Evolutionary conservation across 2,888 invertebrate genomes (phyloP).

Genomic region (Phengaris alcon): DNA sequence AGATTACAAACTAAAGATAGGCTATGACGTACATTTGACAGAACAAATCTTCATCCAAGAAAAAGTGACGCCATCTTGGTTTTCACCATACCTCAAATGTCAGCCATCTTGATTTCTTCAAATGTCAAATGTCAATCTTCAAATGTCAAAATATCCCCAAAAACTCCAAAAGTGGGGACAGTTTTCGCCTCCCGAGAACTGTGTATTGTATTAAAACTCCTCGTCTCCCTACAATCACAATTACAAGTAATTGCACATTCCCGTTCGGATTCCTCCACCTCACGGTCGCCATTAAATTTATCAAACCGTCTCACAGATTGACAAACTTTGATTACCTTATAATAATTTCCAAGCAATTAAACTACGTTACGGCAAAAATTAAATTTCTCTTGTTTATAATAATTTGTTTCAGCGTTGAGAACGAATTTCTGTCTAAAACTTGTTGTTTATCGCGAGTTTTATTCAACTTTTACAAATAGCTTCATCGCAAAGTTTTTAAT

Average conservation of each 20-base stretch:
- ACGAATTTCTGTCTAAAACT: conserved; percentile 33
- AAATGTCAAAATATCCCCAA: too few relatives aligned
- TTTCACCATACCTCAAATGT: too few relatives aligned
- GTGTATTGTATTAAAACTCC: background rate
- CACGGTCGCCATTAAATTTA: background rate
- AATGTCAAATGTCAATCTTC: too few relatives aligned
- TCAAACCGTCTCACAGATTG: conserved; percentile 5
- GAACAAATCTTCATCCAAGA: too few relatives aligned
- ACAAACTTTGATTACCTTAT: conserved; percentile 14
- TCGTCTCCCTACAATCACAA: background rate
- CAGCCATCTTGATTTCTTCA: too few relatives aligned
- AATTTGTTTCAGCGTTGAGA: background rate
- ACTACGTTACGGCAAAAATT: conserved; percentile 2
- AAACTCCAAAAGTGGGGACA: too few relatives aligned
- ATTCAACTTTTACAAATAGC: conserved; percentile 37
- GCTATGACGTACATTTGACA: too few relatives aligned
- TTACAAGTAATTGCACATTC: conserved; percentile 10
- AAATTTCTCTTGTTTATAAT: conserved; percentile 1
- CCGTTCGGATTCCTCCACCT: background rate
- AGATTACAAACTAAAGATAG: too few relatives aligned
- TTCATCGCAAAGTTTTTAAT: conserved; percentile 37
- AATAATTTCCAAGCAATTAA: conserved; percentile 20
- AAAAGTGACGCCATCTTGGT: too few relatives aligned
- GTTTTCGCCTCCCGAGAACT: background rate
- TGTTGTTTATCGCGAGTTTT: conserved; percentile 38